Conservation (phyloP, 2,888 invertebrate species). For the Brassicogethes aeneus region DNA sequence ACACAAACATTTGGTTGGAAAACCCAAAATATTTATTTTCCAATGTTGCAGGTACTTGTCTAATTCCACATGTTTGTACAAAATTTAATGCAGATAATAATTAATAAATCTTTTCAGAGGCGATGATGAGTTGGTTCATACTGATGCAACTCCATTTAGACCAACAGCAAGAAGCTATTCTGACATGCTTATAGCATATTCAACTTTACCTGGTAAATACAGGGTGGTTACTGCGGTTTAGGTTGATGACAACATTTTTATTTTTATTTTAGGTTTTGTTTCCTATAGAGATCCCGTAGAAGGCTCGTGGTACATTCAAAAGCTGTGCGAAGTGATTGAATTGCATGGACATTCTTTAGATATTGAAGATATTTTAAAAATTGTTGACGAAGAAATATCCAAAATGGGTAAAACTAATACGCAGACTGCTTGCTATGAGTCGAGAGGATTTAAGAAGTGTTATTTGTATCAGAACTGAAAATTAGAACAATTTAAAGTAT, state of each 20-base stretch:
- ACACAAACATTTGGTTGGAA: slow-evolving; percentile 46
- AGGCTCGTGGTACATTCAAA: slow-evolving; percentile 67
- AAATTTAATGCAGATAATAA: slow-evolving; percentile 4
- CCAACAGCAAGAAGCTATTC: slow-evolving; percentile 34
- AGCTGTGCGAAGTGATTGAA: slow-evolving; percentile 56
- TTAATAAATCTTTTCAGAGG: slow-evolving; percentile 27
- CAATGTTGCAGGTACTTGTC: slow-evolving; percentile 55
- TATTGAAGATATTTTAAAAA: slow-evolving; percentile 56
- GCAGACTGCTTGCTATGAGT: slow-evolving; percentile 56
- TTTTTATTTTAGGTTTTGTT: slow-evolving; percentile 45
- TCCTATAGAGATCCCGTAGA: slow-evolving; percentile 49
- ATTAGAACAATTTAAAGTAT: no score
- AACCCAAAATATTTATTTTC: slow-evolving; percentile 67
- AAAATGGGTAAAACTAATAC: slow-evolving; percentile 23
- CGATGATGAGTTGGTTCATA: slow-evolving; percentile 18
- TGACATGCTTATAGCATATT: slow-evolving; percentile 58
- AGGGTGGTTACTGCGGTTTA: not conserved
- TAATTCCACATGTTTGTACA: slow-evolving; percentile 2
- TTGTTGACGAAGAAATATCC: slow-evolving; percentile 47
- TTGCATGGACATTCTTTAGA: slow-evolving; percentile 52
- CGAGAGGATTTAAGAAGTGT: slow-evolving; percentile 50
- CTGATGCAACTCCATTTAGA: slow-evolving; percentile 19
- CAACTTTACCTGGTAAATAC: slow-evolving; percentile 48
- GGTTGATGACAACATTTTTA: no score
- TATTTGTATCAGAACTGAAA: slow-evolving; percentile 26